Conservation (phyloP, 2,113 vertebrate genomes). For the Romanogobio albipinnatus region DNA sequence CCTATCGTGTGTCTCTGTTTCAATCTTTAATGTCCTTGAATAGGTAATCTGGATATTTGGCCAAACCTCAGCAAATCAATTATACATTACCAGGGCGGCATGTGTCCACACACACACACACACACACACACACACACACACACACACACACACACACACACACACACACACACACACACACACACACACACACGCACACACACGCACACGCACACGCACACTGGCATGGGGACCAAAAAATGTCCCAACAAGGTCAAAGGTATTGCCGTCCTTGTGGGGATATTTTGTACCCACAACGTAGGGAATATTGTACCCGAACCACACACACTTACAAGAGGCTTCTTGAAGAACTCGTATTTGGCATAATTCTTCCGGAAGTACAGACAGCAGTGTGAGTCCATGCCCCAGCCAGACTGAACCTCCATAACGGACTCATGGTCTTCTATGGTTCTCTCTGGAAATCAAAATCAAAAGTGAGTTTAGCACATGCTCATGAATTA, state of each 20-base stretch:
- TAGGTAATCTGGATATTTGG: not conserved
- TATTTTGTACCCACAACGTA: too few relatives aligned
- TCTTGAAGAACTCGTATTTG: constrained; percentile 99
- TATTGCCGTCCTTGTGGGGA: too few relatives aligned
- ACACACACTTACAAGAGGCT: constrained; percentile 85
- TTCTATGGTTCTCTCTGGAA: constrained; percentile 91
- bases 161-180: not conserved
- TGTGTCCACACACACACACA: constrained; percentile 11
- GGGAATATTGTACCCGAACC: too few relatives aligned
- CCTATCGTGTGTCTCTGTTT: constrained; percentile 11
- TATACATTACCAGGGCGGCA: constrained; percentile 18
- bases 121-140: constrained; percentile 71
- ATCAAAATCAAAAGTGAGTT: constrained; percentile 49
- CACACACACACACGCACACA: not conserved
- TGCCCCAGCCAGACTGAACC: constrained; percentile 88
- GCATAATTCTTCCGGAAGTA: constrained; percentile 97
- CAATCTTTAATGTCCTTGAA: constrained; percentile 23
- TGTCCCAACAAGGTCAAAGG: too few relatives aligned
- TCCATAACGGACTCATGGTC: constrained; percentile 93
- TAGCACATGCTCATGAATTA: not conserved
- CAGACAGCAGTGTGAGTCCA: constrained; percentile 89
- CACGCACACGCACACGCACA: too few relatives aligned
- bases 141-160: constrained; percentile 61
- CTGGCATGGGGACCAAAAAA: too few relatives aligned
- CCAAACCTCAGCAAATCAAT: constrained; percentile 17